These are phyloP conservation scores for Drosophila anceps DNA, from an alignment of 2,888 invertebrate genomes.

Conservation along the genomic window DNA sequence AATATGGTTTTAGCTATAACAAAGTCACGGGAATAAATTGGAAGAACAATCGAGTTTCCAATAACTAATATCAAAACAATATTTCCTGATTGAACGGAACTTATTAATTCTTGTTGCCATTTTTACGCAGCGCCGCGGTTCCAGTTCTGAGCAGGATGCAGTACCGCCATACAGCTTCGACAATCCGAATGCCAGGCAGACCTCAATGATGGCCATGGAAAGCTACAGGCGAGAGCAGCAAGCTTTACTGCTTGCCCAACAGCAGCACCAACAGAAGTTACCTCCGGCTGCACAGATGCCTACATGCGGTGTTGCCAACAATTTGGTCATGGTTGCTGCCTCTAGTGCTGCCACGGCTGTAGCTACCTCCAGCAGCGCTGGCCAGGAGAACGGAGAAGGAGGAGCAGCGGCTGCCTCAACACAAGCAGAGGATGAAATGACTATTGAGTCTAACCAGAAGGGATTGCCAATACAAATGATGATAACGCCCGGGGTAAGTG, in stretches of 20 bases:
- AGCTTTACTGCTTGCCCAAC: constrained; percentile 64
- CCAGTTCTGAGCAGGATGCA: constrained; percentile 84
- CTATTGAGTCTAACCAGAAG: constrained; percentile 63
- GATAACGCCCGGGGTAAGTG: constrained; percentile 86
- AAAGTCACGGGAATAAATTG: background rate
- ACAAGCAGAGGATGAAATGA: constrained; percentile 63
- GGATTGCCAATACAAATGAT: constrained; percentile 84
- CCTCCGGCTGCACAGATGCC: constrained; percentile 31
- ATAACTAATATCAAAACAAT: background rate
- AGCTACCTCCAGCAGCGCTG: constrained; percentile 60
- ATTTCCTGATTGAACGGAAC: background rate
- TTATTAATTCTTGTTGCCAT: constrained; percentile 3
- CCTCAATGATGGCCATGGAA: constrained; percentile 85
- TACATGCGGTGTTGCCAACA: constrained; percentile 59
- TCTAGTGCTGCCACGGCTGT: constrained; percentile 71
- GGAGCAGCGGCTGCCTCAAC: constrained; percentile 33
- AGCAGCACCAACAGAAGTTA: constrained; percentile 53
- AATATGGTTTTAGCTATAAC: background rate
- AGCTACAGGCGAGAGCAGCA: constrained; percentile 83
- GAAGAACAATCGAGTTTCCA: no score
- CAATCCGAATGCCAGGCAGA: constrained; percentile 83
- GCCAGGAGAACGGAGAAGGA: constrained; percentile 33
- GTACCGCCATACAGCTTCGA: constrained; percentile 85
- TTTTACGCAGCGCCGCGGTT: constrained; percentile 73
- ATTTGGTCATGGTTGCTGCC: constrained; percentile 70